Base-by-base conservation (phyloP, 2,888 invertebrate species). In the Spodoptera littoralis region DNA sequence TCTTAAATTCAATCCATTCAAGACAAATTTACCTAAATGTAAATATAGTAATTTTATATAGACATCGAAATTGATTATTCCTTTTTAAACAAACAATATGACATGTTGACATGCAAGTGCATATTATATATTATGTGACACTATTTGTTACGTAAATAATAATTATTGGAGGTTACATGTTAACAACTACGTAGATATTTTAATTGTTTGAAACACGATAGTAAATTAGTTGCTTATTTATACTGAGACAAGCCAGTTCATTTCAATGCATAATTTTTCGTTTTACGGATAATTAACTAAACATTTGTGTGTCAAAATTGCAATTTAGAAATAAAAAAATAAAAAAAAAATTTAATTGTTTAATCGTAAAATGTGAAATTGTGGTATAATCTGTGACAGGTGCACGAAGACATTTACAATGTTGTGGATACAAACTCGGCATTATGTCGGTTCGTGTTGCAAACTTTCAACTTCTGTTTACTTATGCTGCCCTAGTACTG, bases 371-470 rank as follows among this genome's bases (percentile, higher is more conserved):
- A 18, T 18, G 1, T 30, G 6, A 30, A 36, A 36, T 36, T 36
- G 5, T 36, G 36, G 11, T 49, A 41, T 47, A 60, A 54, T 56
- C 53, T 9, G 59, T 65, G 52, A 44, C 24, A 70, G 18, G 44
- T 18, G 12, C 22, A 42, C 12, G 36, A 22, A 60, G 3, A 54
- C 9, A 51, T 50, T 47, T 22, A 13, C 46, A 24, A 71, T 71
- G 68, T 46, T 60, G 53, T 71, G 56, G 73, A 54, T 68, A 56
- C 47, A 47, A 49, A 48, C 69, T 13, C 57, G 42, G 53, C 56
- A 68, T 53, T 68, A 63, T 24, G 30, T 54, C 3, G 73, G 69
- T 73, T 67, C 11, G 73, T 68, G 49, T 56, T 22, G 54, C 36
- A 67, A 67, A 45, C 58, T 62, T 72, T 27, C 27, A 62, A 43